Evolutionary conservation across 1,140 invertebrate genomes (phyloP), one percentile per base, ranked within the genome.

Genomic region (Triops longicaudatus): DNA sequence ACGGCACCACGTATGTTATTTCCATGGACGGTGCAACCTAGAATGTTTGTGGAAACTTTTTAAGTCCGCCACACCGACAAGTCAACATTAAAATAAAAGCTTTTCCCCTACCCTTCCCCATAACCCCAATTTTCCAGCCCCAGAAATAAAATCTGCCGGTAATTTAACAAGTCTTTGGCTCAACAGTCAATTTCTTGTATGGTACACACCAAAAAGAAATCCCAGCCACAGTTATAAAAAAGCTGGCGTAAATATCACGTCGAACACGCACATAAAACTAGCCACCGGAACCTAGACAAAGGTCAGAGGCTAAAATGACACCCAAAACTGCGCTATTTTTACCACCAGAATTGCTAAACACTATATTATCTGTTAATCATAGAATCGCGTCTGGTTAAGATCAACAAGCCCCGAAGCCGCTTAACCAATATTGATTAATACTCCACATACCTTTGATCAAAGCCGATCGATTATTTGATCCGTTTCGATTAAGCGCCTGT

Each of bases 21-120:
- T 26, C 28, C 73, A 76, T 75, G 75, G 76, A 73, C 37, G 75
- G 77, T 63, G 76, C 50, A 63, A 63, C 50, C 50, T 63, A 63
- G 50, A 63, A 63, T 63, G 50, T 63, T 63, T 63, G 50, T 63
- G 50, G n/a, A 63, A 63, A 63, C 50, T 63, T 63, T 63, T 63
- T 63, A 63, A 63, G 50, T 63, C 50, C 22, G 50, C 50, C 50
- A 63, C 50, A 22, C 0, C 17, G 22, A 63, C 50, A 63, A 63
- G 50, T 63, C 50, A 63, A 63, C 50, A 63, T 22, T 9, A 17
- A 22, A 14, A 63, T 6, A 63, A 63, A 63, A 12, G 50, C 17
- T 22, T 63, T 5, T 44, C n/a, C n/a, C n/a, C n/a, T n/a, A n/a
- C 31, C 31, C 31, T 37, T 37, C 31, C 31, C 31, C 31, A 4